Percentiles rank a stretch among this genome's conserved stretches.
Evolutionary conservation across 2,797 vertebrate genomes (phyloP).

Genomic region (Alauda arvensis): DNA sequence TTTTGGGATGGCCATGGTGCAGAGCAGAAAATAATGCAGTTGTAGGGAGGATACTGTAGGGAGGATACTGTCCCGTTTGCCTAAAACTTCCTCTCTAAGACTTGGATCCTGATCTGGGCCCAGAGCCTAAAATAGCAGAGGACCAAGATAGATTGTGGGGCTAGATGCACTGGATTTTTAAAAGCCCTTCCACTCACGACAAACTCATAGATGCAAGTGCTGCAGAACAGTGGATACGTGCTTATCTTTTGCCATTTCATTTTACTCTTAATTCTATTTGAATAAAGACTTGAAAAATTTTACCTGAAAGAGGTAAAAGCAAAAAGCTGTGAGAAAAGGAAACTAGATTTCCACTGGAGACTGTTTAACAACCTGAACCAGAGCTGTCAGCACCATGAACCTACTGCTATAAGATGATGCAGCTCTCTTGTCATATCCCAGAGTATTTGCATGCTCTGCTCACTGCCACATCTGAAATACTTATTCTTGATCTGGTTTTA

Average conservation of each 20-base stretch:
- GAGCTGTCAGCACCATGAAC: neutral
- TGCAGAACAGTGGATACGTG: neutral
- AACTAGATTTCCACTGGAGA: neutral
- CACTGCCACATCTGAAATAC: neutral
- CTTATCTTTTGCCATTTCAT: neutral
- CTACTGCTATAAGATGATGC: neutral
- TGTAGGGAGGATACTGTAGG: neutral
- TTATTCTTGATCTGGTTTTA: constrained; percentile 14
- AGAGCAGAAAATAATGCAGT: neutral
- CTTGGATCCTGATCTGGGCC: neutral
- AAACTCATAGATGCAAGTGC: neutral
- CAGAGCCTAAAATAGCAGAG: neutral
- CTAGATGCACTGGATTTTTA: neutral
- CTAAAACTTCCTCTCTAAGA: neutral
- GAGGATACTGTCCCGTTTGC: neutral
- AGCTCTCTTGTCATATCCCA: neutral
- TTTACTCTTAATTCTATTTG: neutral
- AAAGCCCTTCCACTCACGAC: neutral
- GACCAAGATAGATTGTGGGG: neutral
- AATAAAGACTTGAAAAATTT: neutral
- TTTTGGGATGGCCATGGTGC: accelerated
- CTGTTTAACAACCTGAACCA: neutral
- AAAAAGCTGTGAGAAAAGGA: neutral
- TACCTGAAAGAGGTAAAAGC: neutral
- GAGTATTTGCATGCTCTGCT: neutral